phyloP scores from a whole-genome alignment of 2,797 vertebrate genomes.

The Rhabdophis nuchalis region DNA sequence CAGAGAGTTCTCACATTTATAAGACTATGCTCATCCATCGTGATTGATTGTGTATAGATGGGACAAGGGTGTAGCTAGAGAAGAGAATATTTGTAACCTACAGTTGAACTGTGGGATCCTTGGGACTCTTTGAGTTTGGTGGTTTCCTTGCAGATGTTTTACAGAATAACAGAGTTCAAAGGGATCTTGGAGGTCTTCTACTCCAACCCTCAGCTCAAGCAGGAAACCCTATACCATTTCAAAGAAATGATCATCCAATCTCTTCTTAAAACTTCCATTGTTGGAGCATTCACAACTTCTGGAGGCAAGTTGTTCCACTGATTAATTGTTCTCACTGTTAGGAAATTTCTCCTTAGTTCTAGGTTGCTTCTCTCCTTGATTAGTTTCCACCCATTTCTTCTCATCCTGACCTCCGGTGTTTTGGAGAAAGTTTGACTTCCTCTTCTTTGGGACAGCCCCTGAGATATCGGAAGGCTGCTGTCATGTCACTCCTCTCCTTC shows the following conservation, averaged over 20 bases:
- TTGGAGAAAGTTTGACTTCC: not conserved
- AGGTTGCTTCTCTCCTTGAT: not conserved
- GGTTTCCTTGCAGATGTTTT: no score
- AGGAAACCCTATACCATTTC: not conserved
- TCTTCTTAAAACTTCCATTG: not conserved
- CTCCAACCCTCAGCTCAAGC: no score
- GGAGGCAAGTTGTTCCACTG: not conserved
- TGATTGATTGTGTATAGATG: no score
- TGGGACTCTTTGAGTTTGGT: no score
- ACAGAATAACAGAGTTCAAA: no score
- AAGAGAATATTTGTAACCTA: no score
- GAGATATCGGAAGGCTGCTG: not conserved
- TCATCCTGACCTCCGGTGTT: not conserved
- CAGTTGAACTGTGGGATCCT: no score
- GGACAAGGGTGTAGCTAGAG: no score
- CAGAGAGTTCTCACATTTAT: no score
- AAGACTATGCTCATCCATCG: no score
- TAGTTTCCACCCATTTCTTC: not conserved
- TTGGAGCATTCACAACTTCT: rapidly evolving
- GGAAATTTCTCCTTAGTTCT: not conserved
- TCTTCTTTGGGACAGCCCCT: not conserved
- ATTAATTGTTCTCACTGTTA: not conserved
- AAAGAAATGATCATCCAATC: not conserved
- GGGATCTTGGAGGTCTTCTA: no score
- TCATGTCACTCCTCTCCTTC: not conserved